Base-by-base conservation (phyloP, 2,113 vertebrate genomes). In the Cnemophilus loriae region DNA sequence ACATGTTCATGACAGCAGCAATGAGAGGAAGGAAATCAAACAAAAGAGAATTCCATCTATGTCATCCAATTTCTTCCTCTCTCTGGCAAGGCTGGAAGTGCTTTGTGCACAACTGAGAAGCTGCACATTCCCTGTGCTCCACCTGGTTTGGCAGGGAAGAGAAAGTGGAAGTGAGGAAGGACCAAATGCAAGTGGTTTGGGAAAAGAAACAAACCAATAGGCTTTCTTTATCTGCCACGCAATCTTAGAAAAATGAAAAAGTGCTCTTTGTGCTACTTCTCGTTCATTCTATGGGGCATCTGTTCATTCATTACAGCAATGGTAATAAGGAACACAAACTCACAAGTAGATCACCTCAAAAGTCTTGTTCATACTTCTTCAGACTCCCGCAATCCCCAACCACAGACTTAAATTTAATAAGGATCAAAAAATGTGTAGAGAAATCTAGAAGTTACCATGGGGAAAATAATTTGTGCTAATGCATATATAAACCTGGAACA, bases 21-120 rank as follows among this genome's bases (percentile, higher is more conserved):
- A 65, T 9, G 75, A 94, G 86, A 89, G 89, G 88, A 93, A 95
- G 76, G 92, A 93, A 90, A 96, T 82, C 63, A 93, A 95, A 92
- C 90, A 96, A 88, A 94, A 93, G 83, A 78, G 60, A 95, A 88
- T 90, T 86, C 73, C 83, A 81, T 64, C 83, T 86, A 68, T 19
- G 60, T 67, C 73, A 44, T 52, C 64, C 80, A 78, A 77, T 90
- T 83, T 92, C 83, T 95, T 91, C 79, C 75, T 70, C 67, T 78
- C 60, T 61, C 60, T 49, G 55, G 55, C 56, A 74, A 73, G 44
- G 13, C 9, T 53, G 65, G 49, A 47, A 80, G 71, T 37, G 78
- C 50, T 50, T n/a, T 46, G 41, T 57, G 50, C 71, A 73, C 16
- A 23, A 50, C 50, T 39, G 50, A 67, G 50, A 35, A 81, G 35